Evolutionary conservation across 2,888 invertebrate species (phyloP), one percentile per base, ranked within the genome.

Genomic region (Lepidochrysops patricia): DNA sequence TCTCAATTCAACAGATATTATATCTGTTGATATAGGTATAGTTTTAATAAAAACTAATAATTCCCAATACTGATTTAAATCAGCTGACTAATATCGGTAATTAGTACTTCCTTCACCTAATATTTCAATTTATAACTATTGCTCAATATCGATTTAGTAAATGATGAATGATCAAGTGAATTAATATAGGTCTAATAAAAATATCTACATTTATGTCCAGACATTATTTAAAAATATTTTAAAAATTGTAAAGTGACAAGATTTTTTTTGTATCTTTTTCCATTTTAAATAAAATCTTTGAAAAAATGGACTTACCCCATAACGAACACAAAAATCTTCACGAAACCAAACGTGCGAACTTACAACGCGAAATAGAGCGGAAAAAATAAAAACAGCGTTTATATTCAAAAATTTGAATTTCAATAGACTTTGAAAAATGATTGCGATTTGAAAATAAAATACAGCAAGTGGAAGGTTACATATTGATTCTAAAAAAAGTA

Each of bases 371-470:
- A 83, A 86, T 81, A 83, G 81, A 77, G 73, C 73, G 79, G 72
- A 72, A 69, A 73, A 75, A 77, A 73, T 76, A 77, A 77, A 79
- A 76, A 75, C 77, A 70, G 74, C 77, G 77, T 73, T 83, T 89
- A 84, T 88, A 87, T 82, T 79, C 81, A 74, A 77, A 74, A 80
- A 87, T 89, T 87, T 89, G 86, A 79, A 86, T 82, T 86, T 89
- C 88, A 89, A 88, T 85, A 67, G 82, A 70, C 76, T 71, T 74
- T 85, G 84, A 88, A 85, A 87, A 85, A 87, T 88, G 71, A 77
- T 67, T 69, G 73, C 70, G 73, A 80, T 85, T 75, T 72, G 71
- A 78, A 76, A 77, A 71, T 67, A 70, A 82, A 70, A 69, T 64
- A 64, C 61, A 64, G 67, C 72, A 69, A 84, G 82, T 81, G 82